These are phyloP conservation scores for Aricia artaxerxes DNA, from an alignment of 2,888 invertebrate species.

Conservation along the genomic window DNA sequence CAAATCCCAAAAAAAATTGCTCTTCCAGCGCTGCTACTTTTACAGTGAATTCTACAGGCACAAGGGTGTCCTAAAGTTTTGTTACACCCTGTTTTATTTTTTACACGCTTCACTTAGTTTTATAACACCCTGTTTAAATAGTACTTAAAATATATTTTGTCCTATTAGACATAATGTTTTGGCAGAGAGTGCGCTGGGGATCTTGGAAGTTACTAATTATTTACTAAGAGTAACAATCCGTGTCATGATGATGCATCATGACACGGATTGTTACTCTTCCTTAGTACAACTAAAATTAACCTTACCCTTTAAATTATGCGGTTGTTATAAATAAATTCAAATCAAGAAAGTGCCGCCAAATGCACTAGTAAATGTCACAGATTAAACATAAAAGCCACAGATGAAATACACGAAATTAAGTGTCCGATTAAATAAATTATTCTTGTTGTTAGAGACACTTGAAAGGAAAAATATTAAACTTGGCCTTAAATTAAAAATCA, in stretches of 20 bases:
- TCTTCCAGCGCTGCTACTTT: too few relatives aligned
- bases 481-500: not conserved
- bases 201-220: not conserved
- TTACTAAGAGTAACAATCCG: not conserved
- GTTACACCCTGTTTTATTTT: too few relatives aligned
- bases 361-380: constrained; percentile 9
- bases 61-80: too few relatives aligned
- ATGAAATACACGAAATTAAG: not conserved
- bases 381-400: not conserved
- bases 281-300: not conserved
- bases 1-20: too few relatives aligned
- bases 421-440: not conserved
- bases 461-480: too few relatives aligned
- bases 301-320: not conserved
- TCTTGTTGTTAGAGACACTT: too few relatives aligned
- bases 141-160: too few relatives aligned
- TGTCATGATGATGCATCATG: not conserved
- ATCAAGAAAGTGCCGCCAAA: not conserved
- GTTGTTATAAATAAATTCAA: constrained; percentile 4
- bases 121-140: too few relatives aligned
- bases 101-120: too few relatives aligned
- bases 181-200: not conserved
- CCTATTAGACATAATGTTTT: not conserved
- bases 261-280: not conserved
- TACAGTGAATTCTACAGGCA: too few relatives aligned